Percentiles rank a stretch among this genome's conserved stretches.
Conservation (phyloP, 1,140 invertebrate genomes). For the Cydia strobilella region DNA sequence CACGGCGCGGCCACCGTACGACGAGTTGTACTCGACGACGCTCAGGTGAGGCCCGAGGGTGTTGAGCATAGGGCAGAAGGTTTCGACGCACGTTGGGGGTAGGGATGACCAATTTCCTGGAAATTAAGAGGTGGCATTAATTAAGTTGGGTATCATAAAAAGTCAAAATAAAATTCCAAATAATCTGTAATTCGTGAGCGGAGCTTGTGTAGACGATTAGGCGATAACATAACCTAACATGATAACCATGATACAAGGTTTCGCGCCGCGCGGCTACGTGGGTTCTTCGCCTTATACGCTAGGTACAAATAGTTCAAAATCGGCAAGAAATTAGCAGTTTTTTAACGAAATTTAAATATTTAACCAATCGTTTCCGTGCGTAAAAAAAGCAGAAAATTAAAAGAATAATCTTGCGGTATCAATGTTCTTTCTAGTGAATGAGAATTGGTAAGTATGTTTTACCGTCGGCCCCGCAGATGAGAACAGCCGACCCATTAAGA, state of each 20-base stretch:
- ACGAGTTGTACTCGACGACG: slow-evolving; percentile 81
- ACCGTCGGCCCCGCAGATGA: slow-evolving; percentile 69
- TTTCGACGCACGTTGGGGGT: slow-evolving; percentile 86
- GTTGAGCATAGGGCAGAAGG: slow-evolving; percentile 85
- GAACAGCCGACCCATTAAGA: slow-evolving; percentile 59
- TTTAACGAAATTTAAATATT: background rate
- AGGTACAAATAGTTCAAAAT: background rate
- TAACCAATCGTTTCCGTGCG: too few species aligned
- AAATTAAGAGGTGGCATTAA: slow-evolving; percentile 38
- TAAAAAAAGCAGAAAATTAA: too few species aligned
- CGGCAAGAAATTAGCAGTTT: background rate
- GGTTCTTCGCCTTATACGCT: too few species aligned
- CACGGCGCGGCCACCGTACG: slow-evolving; percentile 84
- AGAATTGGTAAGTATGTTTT: background rate
- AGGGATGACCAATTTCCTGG: slow-evolving; percentile 88
- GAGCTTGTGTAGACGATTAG: too few species aligned
- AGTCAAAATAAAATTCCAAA: background rate
- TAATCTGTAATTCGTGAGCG: background rate
- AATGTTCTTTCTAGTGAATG: too few species aligned
- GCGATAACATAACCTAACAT: too few species aligned
- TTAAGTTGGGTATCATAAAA: too few species aligned
- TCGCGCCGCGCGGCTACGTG: too few species aligned
- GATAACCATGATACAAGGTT: too few species aligned
- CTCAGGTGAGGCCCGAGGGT: slow-evolving; percentile 79
- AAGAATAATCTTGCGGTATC: too few species aligned